A percentile compares a stretch with the other conserved stretches of the same genome.
Evolutionary conservation across 2,888 invertebrate genomes (phyloP).

Genomic region (Rhagonycha fulva): DNA sequence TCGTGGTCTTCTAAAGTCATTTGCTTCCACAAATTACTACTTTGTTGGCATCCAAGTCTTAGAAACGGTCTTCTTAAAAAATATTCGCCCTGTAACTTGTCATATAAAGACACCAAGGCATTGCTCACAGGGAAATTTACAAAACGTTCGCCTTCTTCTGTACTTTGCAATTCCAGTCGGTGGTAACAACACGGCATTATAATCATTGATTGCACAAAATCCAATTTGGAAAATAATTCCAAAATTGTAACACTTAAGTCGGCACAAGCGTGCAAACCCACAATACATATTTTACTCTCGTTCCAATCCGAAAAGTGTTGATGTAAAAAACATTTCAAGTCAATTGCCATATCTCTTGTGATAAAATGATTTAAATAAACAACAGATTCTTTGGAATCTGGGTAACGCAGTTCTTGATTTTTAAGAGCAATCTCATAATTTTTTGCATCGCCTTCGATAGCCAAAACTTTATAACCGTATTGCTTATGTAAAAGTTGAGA

Average conservation of each 20-base stretch:
- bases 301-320: constrained; percentile 31
- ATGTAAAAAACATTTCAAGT: constrained; percentile 44
- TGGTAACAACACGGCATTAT: constrained; percentile 84
- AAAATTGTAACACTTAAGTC: constrained; percentile 73
- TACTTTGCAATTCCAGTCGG: constrained; percentile 58
- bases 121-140: constrained; percentile 70
- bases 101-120: constrained; percentile 54
- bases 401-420: constrained; percentile 62
- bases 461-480: constrained; percentile 65
- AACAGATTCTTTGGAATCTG: constrained; percentile 58
- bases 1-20: constrained; percentile 57
- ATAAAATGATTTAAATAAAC: constrained; percentile 65
- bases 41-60: constrained; percentile 73
- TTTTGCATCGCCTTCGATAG: constrained; percentile 65
- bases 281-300: constrained; percentile 52
- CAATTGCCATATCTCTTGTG: constrained; percentile 57
- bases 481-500: constrained; percentile 66
- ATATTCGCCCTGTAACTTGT: constrained; percentile 47
- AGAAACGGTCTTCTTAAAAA: constrained; percentile 69
- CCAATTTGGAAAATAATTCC: constrained; percentile 65
- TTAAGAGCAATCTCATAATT: constrained; percentile 62
- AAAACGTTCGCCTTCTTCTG: constrained; percentile 53
- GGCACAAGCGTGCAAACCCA: constrained; percentile 79
- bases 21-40: constrained; percentile 58
- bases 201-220: constrained; percentile 61